A percentile compares a stretch with the other conserved stretches of the same genome.
Evolutionary conservation across 2,113 vertebrate genomes (phyloP).

Genomic region (Barbus barbus): DNA sequence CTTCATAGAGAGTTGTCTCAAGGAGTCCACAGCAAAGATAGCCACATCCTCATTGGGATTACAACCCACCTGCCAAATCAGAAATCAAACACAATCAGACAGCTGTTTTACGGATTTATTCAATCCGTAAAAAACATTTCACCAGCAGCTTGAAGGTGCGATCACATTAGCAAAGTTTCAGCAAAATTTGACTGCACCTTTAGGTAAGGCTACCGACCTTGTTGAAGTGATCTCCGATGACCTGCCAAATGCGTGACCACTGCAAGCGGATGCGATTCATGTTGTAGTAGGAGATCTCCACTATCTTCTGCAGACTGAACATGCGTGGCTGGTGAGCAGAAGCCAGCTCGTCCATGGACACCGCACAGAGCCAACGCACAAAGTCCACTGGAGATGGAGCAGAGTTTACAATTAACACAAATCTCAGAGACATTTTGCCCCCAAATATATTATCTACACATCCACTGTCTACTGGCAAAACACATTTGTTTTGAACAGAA

Average conservation of each 20-base stretch:
- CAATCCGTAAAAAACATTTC: too few relatives aligned
- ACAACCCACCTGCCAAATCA: slow-evolving; percentile 85
- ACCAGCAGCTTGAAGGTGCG: too few relatives aligned
- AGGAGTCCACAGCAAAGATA: slow-evolving; percentile 95
- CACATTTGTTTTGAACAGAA: background rate
- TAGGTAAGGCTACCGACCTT: slow-evolving; percentile 77
- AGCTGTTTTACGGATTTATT: background rate
- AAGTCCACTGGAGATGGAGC: slow-evolving; percentile 86
- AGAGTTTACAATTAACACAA: background rate
- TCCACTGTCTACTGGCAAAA: background rate
- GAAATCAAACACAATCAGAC: slow-evolving; percentile 3
- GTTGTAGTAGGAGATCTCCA: slow-evolving; percentile 99
- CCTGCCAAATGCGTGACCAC: slow-evolving; percentile 98
- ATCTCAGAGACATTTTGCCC: background rate
- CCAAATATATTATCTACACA: background rate
- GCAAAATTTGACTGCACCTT: too few relatives aligned
- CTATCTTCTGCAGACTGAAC: slow-evolving; percentile 99
- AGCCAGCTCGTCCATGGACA: slow-evolving; percentile 97
- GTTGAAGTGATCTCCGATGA: slow-evolving; percentile 97
- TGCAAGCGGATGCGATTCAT: slow-evolving; percentile 97
- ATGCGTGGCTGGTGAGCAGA: slow-evolving; percentile 93
- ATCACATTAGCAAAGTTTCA: too few relatives aligned
- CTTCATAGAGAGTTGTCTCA: slow-evolving; percentile 98
- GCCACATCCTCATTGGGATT: slow-evolving; percentile 98
- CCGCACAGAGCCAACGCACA: slow-evolving; percentile 93